These are phyloP conservation scores for Menura novaehollandiae DNA, from an alignment of 2,113 vertebrate species.

Conservation along the genomic window DNA sequence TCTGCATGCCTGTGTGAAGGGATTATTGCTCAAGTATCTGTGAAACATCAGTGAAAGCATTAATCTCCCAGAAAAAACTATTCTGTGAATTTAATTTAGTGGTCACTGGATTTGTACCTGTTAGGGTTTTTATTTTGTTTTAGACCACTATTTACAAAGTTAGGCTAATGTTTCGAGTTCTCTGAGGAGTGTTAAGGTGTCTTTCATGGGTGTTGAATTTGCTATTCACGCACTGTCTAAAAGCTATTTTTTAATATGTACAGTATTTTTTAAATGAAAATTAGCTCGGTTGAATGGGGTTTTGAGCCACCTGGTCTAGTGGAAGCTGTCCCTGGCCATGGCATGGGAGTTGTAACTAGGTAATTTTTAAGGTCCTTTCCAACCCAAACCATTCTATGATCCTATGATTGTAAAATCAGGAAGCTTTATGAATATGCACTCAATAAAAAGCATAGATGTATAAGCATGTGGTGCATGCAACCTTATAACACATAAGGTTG, in stretches of 20 bases:
- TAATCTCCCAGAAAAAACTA: neutral
- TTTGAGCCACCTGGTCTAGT: neutral
- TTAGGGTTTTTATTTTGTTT: neutral
- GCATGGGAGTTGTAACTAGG: neutral
- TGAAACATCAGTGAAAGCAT: neutral
- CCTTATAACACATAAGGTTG: too few species aligned
- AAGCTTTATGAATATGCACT: neutral
- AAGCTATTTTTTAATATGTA: neutral
- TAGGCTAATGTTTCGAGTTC: neutral
- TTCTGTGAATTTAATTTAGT: neutral
- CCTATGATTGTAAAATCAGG: neutral
- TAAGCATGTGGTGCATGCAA: too few species aligned
- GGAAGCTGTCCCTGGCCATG: neutral
- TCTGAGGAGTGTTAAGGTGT: neutral
- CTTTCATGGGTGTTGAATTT: neutral
- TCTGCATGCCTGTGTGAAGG: neutral
- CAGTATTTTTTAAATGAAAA: neutral
- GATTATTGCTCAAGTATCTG: neutral
- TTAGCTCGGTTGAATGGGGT: neutral
- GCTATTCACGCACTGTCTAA: neutral
- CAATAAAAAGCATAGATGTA: neutral
- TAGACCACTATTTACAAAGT: neutral
- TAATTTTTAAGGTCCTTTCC: neutral
- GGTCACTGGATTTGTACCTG: neutral
- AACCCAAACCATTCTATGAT: neutral